These are phyloP conservation scores for Rhagoletis zephyria DNA, from an alignment of 1,140 invertebrate species.

Conservation along the genomic window DNA sequence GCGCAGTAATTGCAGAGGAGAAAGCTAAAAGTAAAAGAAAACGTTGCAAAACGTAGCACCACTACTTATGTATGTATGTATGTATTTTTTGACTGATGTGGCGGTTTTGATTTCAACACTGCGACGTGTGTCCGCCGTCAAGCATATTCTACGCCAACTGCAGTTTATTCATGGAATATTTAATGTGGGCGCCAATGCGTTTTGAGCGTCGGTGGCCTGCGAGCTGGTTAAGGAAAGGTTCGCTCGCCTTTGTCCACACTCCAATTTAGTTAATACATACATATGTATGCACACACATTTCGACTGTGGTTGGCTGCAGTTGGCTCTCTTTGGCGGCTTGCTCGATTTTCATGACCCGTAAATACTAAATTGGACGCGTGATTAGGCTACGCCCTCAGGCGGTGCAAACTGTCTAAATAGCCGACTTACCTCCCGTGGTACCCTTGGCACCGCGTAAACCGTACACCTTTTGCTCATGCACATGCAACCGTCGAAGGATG, in stretches of 20 bases:
- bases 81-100: conserved; percentile 29
- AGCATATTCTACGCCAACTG: neutral
- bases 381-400: conserved; percentile 26
- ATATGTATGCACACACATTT: too few relatives aligned
- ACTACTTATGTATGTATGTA: neutral
- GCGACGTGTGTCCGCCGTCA: neutral
- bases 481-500: neutral
- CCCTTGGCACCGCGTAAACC: neutral
- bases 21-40: neutral
- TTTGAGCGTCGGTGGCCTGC: neutral
- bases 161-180: neutral
- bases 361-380: conserved; percentile 23
- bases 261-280: too few relatives aligned
- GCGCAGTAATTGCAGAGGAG: neutral
- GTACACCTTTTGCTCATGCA: neutral
- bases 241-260: too few relatives aligned
- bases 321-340: neutral
- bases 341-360: conserved; percentile 2
- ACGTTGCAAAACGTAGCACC: neutral
- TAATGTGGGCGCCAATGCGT: neutral
- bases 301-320: neutral
- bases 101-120: conserved; percentile 34
- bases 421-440: neutral
- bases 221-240: too few relatives aligned
- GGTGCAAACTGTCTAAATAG: conserved; percentile 1